Percentiles rank a stretch among this genome's conserved stretches.
These are phyloP conservation scores for Invenusta paracnida DNA, from an alignment of 2,888 invertebrate genomes.

Conservation along the genomic window DNA sequence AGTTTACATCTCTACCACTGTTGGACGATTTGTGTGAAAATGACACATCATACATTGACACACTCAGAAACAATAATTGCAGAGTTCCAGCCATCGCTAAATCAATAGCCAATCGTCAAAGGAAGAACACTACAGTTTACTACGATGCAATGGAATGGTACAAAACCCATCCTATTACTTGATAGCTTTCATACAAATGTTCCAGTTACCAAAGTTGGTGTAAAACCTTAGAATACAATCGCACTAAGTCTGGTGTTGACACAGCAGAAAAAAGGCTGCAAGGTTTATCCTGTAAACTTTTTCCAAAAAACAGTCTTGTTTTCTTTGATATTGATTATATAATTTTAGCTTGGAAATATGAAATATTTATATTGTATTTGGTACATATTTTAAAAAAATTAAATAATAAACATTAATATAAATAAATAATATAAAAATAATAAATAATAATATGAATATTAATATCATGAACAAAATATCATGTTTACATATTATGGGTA, in stretches of 20 bases:
- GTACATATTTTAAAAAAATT: too few relatives aligned
- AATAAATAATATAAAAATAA: too few relatives aligned
- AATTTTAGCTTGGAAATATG: too few relatives aligned
- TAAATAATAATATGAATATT: too few relatives aligned
- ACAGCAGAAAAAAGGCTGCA: not conserved
- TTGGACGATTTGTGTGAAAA: not conserved
- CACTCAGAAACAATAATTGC: slow-evolving; percentile 8
- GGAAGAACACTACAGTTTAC: not conserved
- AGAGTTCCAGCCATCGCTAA: slow-evolving; percentile 7
- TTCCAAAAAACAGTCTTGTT: too few relatives aligned
- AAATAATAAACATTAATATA: too few relatives aligned
- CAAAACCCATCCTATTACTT: not conserved
- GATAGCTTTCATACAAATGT: slow-evolving; percentile 30
- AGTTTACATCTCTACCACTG: not conserved
- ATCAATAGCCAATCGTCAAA: not conserved
- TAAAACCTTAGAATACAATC: too few relatives aligned
- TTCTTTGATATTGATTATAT: too few relatives aligned
- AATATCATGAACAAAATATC: not conserved
- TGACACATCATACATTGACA: not conserved
- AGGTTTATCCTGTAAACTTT: too few relatives aligned
- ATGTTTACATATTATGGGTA: slow-evolving; percentile 12
- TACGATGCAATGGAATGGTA: slow-evolving; percentile 1
- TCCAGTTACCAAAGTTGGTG: not conserved
- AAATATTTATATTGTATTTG: too few relatives aligned
- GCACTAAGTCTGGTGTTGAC: not conserved